Conservation (phyloP, 1,140 invertebrate species). For the Pollicipes pollicipes region DNA sequence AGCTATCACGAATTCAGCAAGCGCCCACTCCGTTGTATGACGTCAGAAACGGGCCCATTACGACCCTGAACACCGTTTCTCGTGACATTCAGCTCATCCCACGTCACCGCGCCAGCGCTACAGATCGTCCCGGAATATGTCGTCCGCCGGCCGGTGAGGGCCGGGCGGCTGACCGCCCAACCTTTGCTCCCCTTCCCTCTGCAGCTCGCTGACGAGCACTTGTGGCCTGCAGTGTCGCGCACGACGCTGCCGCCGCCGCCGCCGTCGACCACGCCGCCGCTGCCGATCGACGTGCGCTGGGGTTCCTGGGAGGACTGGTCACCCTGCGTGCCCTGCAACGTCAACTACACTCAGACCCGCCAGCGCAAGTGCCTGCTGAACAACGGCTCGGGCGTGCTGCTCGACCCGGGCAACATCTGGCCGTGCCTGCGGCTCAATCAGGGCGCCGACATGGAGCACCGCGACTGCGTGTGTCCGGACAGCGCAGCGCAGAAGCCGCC, state of each 20-base stretch:
- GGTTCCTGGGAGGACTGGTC: slow-evolving; percentile 20
- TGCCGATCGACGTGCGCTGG: slow-evolving; percentile 17
- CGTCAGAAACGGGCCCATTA: too few species aligned
- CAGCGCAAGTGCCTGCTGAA: slow-evolving; percentile 18
- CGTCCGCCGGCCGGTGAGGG: too few species aligned
- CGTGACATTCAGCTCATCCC: too few species aligned
- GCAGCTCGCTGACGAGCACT: too few species aligned
- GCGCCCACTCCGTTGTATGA: too few species aligned
- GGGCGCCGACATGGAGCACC: slow-evolving; percentile 16
- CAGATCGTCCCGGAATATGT: too few species aligned
- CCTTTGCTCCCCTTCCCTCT: too few species aligned
- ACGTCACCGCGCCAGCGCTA: too few species aligned
- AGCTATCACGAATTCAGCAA: too few species aligned
- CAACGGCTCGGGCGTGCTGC: slow-evolving; percentile 15
- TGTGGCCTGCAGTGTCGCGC: neutral
- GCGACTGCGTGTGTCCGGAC: slow-evolving; percentile 16
- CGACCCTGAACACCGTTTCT: too few species aligned
- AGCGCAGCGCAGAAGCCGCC: neutral
- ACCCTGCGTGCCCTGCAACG: slow-evolving; percentile 18
- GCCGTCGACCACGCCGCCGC: neutral
- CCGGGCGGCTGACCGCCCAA: too few species aligned
- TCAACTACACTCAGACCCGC: slow-evolving; percentile 17
- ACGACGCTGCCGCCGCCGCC: neutral
- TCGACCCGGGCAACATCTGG: slow-evolving; percentile 17
- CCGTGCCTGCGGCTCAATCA: slow-evolving; percentile 15